Evolutionary conservation across 2,113 vertebrate genomes (phyloP).

Genomic region (Chinchilla lanigera): DNA sequence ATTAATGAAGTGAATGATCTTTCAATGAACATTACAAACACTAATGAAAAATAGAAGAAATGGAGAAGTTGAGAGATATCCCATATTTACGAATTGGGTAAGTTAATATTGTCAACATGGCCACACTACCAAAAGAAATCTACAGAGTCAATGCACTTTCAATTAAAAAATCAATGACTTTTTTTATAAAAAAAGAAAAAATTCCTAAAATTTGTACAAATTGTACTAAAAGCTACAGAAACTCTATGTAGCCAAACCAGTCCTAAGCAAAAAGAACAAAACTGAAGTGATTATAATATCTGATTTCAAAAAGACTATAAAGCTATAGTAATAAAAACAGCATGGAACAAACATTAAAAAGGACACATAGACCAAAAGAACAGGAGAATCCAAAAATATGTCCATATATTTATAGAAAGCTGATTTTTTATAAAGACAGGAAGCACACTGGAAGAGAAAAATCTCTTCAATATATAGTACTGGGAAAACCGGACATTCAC

Average conservation of each 20-base stretch:
- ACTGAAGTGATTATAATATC: background rate
- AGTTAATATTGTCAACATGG: background rate
- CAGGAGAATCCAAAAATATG: background rate
- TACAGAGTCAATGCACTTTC: background rate
- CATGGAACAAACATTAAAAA: background rate
- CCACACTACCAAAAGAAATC: background rate
- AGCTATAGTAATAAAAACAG: background rate
- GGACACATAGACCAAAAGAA: background rate
- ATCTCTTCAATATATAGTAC: background rate
- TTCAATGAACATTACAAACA: background rate
- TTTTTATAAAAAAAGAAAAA: background rate
- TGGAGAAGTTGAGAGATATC: no score
- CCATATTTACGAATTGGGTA: no score
- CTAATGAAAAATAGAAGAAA: no score
- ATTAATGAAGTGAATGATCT: background rate
- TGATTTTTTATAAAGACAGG: background rate
- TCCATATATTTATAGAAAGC: background rate
- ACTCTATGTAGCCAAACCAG: background rate
- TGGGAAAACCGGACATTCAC: background rate
- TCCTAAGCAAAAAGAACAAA: background rate
- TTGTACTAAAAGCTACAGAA: background rate
- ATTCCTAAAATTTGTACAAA: background rate
- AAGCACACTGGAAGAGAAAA: background rate
- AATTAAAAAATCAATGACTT: background rate
- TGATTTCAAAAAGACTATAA: background rate